Conservation (phyloP, 1,140 invertebrate genomes). For the Amphibalanus amphitrite region DNA sequence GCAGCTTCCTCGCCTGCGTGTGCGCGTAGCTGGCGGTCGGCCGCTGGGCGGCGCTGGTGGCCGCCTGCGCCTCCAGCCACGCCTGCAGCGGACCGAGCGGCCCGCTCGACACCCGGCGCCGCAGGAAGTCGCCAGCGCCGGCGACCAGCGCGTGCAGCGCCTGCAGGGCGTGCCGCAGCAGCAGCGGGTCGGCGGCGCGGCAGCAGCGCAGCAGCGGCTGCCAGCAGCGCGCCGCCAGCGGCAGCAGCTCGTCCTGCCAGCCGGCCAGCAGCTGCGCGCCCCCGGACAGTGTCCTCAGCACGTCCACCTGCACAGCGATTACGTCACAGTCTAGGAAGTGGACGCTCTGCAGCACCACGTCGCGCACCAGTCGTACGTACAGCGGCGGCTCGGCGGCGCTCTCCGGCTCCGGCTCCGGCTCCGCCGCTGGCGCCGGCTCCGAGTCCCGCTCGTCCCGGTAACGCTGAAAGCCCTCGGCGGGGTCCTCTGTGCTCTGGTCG, state of each 20-base stretch:
- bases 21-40: slow-evolving; percentile 35
- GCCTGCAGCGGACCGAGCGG: neutral
- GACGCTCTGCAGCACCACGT: neutral
- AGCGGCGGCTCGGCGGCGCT: neutral
- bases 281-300: slow-evolving; percentile 32
- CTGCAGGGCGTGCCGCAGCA: slow-evolving; percentile 40
- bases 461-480: neutral
- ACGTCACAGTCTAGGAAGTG: neutral
- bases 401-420: no score
- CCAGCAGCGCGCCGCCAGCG: slow-evolving; percentile 47
- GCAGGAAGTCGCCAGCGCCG: slow-evolving; percentile 44
- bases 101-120: slow-evolving; percentile 26
- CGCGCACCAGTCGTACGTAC: neutral
- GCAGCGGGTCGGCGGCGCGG: slow-evolving; percentile 29
- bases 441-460: neutral
- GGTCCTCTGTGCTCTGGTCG: neutral
- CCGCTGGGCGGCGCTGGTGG: neutral
- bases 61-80: neutral
- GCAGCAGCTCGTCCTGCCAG: slow-evolving; percentile 42
- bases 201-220: slow-evolving; percentile 41
- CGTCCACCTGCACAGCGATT: neutral
- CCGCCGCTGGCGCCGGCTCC: no score
- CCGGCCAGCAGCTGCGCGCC: slow-evolving; percentile 36
- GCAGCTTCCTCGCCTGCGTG: slow-evolving; percentile 39
- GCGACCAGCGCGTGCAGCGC: slow-evolving; percentile 36